Percentiles rank a stretch among this genome's conserved stretches.
phyloP scores from a whole-genome alignment of 1,140 invertebrate genomes.

The Caenorhabditis latens region DNA sequence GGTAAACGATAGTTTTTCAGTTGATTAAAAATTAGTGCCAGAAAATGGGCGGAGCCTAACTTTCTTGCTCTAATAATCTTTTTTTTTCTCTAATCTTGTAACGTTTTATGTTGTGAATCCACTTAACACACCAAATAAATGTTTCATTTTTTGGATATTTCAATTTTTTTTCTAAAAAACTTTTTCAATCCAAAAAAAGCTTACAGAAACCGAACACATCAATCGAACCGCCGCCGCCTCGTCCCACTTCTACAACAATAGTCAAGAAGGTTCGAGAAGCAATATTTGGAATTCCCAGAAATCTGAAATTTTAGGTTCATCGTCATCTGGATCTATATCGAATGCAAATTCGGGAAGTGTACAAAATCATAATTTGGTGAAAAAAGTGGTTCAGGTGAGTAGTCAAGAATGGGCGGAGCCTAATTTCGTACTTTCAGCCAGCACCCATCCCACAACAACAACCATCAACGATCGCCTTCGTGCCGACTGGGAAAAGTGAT shows the following conservation, averaged over 20 bases:
- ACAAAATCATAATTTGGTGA: background rate
- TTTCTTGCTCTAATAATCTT: too few species aligned
- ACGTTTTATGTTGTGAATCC: background rate
- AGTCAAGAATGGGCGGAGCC: too few species aligned
- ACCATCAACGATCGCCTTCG: background rate
- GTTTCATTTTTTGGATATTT: background rate
- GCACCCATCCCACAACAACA: background rate
- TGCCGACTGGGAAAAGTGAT: constrained; percentile 4
- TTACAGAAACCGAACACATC: constrained; percentile 20
- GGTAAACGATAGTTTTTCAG: constrained; percentile 54
- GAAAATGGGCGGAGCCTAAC: too few species aligned
- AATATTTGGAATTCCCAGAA: background rate
- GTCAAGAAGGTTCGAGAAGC: background rate
- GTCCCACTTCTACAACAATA: constrained; percentile 17
- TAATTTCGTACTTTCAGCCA: background rate
- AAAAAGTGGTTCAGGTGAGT: background rate
- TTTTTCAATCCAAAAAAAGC: background rate
- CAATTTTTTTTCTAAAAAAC: background rate
- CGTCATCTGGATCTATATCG: constrained; percentile 11
- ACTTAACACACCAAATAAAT: background rate
- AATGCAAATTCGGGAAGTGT: background rate
- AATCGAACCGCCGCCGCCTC: background rate
- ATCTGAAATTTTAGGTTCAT: constrained; percentile 7
- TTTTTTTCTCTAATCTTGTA: background rate
- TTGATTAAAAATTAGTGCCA: background rate